Percentiles rank a stretch among this genome's conserved stretches.
Conservation (phyloP, 2,888 invertebrate species). For the Pseudeuparius sepicola region DNA sequence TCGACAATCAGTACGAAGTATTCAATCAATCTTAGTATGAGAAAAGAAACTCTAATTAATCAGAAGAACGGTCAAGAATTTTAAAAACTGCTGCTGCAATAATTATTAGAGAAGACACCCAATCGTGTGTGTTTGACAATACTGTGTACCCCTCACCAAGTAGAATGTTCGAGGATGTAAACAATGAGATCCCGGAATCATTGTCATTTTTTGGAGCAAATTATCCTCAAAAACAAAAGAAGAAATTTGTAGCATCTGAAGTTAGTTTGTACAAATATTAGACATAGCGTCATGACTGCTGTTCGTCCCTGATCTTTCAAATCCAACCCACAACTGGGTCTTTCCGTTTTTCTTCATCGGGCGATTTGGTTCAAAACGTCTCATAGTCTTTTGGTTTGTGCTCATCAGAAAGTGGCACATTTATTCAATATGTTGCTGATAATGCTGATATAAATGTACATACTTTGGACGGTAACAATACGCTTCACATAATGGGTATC, state of each 20-base stretch:
- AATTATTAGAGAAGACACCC: slow-evolving; percentile 11
- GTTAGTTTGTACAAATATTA: slow-evolving; percentile 21
- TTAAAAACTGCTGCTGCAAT: slow-evolving; percentile 9
- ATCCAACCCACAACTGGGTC: slow-evolving; percentile 37
- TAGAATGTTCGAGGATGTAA: slow-evolving; percentile 29
- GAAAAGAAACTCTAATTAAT: slow-evolving; percentile 25
- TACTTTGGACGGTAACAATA: slow-evolving; percentile 28
- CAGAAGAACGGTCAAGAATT: slow-evolving; percentile 24
- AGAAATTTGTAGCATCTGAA: slow-evolving; percentile 25
- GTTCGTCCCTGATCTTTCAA: slow-evolving; percentile 26
- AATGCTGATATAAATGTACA: slow-evolving; percentile 30
- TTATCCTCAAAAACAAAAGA: slow-evolving; percentile 29
- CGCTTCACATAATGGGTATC: slow-evolving; percentile 29
- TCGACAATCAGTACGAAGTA: slow-evolving; percentile 12
- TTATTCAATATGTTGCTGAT: slow-evolving; percentile 28
- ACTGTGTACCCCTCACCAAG: slow-evolving; percentile 26
- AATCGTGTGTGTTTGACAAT: slow-evolving; percentile 9
- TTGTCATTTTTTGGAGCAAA: slow-evolving; percentile 26
- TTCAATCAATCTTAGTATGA: slow-evolving; percentile 25
- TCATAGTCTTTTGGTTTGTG: slow-evolving; percentile 23
- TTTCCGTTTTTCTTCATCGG: slow-evolving; percentile 23
- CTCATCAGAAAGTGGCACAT: slow-evolving; percentile 25
- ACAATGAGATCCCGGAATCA: slow-evolving; percentile 27
- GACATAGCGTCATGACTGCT: slow-evolving; percentile 24
- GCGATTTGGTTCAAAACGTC: slow-evolving; percentile 23